Evolutionary conservation across 2,888 invertebrate genomes (phyloP).

Genomic region (Tribolium freemani): DNA sequence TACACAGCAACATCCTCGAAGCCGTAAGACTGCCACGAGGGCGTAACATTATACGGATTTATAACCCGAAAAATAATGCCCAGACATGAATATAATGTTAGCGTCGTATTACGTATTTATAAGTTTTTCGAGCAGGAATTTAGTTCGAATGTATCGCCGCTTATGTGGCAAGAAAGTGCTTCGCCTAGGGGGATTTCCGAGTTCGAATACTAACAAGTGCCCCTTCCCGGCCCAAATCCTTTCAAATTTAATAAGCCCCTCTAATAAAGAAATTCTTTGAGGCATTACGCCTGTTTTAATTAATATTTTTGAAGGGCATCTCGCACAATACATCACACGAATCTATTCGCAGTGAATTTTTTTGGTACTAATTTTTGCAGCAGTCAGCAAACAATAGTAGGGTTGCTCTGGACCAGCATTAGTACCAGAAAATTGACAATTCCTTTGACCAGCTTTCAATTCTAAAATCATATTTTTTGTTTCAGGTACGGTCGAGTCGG

Average conservation of each 20-base stretch:
- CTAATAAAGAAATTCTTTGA: conserved; percentile 41
- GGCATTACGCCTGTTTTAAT: conserved; percentile 39
- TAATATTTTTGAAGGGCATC: conserved; percentile 24
- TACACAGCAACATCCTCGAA: conserved; percentile 31
- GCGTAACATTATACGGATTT: conserved; percentile 36
- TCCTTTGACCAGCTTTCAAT: no score
- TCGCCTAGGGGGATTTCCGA: conserved; percentile 37
- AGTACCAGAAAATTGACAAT: no score
- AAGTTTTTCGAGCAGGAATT: conserved; percentile 27
- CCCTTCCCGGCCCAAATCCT: conserved; percentile 23
- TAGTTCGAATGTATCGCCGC: conserved; percentile 29
- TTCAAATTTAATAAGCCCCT: conserved; percentile 40
- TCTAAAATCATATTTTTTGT: conserved; percentile 19
- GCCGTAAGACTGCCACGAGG: conserved; percentile 34
- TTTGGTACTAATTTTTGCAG: no score
- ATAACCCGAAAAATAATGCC: conserved; percentile 40
- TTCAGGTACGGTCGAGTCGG: conserved; percentile 28
- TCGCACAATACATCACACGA: not conserved
- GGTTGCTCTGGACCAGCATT: no score
- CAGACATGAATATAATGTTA: conserved; percentile 37
- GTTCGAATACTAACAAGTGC: conserved; percentile 38
- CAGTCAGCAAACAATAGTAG: no score
- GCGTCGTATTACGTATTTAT: conserved; percentile 35
- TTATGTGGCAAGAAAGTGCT: conserved; percentile 41
- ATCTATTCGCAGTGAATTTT: not conserved